A percentile compares a stretch with the other conserved stretches of the same genome.
These are phyloP conservation scores for Drosophila testacea DNA, from an alignment of 2,888 invertebrate genomes.

Conservation along the genomic window DNA sequence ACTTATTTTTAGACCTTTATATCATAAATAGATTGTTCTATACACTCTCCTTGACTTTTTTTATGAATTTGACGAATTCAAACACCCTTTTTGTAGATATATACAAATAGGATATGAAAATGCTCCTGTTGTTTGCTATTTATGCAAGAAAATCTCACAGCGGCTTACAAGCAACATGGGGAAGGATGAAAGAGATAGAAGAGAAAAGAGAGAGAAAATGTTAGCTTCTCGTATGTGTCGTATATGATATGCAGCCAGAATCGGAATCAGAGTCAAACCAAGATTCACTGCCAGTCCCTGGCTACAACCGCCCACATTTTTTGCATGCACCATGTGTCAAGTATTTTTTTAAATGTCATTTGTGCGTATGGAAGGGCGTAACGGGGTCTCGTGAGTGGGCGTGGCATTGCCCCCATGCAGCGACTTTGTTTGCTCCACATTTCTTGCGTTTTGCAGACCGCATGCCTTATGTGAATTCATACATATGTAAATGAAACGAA, in stretches of 20 bases:
- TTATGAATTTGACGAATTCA: not conserved
- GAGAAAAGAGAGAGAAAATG: not conserved
- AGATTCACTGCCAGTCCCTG: slow-evolving; percentile 17
- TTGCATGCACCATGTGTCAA: slow-evolving; percentile 65
- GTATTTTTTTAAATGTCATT: slow-evolving; percentile 54
- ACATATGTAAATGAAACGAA: slow-evolving; percentile 65
- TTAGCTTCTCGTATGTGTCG: slow-evolving; percentile 18
- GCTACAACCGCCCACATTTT: slow-evolving; percentile 61
- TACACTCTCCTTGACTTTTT: no score
- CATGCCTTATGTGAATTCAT: slow-evolving; percentile 56
- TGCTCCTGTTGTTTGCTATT: slow-evolving; percentile 61
- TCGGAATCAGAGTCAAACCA: slow-evolving; percentile 20
- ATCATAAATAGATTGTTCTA: no score
- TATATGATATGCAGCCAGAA: slow-evolving; percentile 60
- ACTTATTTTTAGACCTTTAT: no score
- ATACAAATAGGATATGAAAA: slow-evolving; percentile 27
- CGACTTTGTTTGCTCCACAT: slow-evolving; percentile 55
- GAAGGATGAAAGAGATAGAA: not conserved
- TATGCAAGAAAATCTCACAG: slow-evolving; percentile 67
- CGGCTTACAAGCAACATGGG: slow-evolving; percentile 44
- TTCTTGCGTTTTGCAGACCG: slow-evolving; percentile 52
- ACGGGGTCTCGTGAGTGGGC: slow-evolving; percentile 20
- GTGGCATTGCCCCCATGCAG: slow-evolving; percentile 25
- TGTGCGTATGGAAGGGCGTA: slow-evolving; percentile 29
- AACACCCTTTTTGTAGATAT: not conserved